Percentiles rank a stretch among this genome's conserved stretches.
phyloP scores from a whole-genome alignment of 2,797 vertebrate species.

The Caiman crocodilus region DNA sequence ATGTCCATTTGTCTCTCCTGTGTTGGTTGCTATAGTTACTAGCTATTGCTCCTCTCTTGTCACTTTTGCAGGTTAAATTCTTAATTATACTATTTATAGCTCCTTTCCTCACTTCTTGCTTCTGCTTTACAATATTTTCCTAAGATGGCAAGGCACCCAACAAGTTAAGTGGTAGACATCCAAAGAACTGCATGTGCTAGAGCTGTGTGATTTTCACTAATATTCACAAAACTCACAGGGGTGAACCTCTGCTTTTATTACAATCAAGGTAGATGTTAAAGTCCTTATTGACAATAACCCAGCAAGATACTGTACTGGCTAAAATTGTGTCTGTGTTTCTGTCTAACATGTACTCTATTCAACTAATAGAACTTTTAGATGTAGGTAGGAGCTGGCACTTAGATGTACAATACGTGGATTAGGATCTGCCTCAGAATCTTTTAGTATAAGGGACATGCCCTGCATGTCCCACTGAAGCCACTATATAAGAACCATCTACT shows the following conservation, averaged over 20 bases:
- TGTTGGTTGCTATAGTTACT: constrained; percentile 49
- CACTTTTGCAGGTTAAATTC: constrained; percentile 25
- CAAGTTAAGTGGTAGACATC: not conserved
- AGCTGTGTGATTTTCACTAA: not conserved
- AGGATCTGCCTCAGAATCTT: too few relatives aligned
- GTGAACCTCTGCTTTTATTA: not conserved
- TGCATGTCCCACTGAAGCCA: not conserved
- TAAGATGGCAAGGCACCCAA: not conserved
- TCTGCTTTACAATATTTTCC: constrained; percentile 6
- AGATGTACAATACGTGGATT: too few relatives aligned
- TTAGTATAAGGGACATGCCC: constrained; percentile 40
- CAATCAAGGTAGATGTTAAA: constrained; percentile 20
- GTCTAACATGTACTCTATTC: constrained; percentile 62
- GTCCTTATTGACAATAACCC: constrained; percentile 22
- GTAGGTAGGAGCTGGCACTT: not conserved
- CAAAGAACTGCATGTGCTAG: constrained; percentile 2
- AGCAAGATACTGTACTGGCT: constrained; percentile 1
- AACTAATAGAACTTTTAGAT: constrained; percentile 10
- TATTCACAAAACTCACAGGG: not conserved
- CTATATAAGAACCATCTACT: constrained; percentile 59
- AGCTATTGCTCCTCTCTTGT: not conserved
- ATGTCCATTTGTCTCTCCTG: not conserved
- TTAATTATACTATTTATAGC: constrained; percentile 13
- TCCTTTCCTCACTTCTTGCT: not conserved
- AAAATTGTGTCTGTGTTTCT: constrained; percentile 30